Evolutionary conservation across 1,140 invertebrate genomes (phyloP), one percentile per base, ranked within the genome.

Genomic region (Lordiphosa mommai): DNA sequence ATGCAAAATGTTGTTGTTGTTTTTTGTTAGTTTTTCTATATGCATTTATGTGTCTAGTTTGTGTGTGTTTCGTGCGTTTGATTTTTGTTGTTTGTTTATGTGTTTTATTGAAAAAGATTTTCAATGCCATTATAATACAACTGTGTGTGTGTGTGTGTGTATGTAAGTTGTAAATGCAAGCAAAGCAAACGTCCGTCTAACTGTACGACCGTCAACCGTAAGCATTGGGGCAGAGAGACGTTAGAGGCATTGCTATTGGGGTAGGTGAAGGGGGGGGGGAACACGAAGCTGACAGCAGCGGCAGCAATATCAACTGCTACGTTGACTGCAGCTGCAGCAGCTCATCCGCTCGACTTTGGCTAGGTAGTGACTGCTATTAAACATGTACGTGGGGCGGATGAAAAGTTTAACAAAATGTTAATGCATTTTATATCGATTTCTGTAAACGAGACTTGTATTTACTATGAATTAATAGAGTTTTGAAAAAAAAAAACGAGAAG

Each of bases 101-200:
- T 80, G 77, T 80, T 80, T 80, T 80, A 80, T 80, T 80, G 76
- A 80, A 80, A 82, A 84, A 76, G 77, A 82, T 84, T 82, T 82
- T 82, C 77, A 82, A 82, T 82, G 77, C 77, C 77, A 82, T 82
- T 76, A 67, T 76, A 76, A 61, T 79, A 68, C 73, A 69, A 41
- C 41, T 34, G 30, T 51, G 41, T 65, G 32, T 48, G 40, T 51
- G 57, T 41, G 46, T 55, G 17, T 50, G 68, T 63, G 53, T 69
- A 23, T 52, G 72, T 68, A 61, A 69, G 73, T 60, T 79, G 73
- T 82, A 82, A 82, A 71, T 72, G 77, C 76, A 82, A 82, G 72
- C 77, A 84, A 84, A 82, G 77, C 77, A 82, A 82, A 82, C 72
- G 77, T 82, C 77, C 77, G 77, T 84, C 77, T 84, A 82, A 84